Conservation (phyloP, 2,888 invertebrate genomes). For the Parnassius glacialis region DNA sequence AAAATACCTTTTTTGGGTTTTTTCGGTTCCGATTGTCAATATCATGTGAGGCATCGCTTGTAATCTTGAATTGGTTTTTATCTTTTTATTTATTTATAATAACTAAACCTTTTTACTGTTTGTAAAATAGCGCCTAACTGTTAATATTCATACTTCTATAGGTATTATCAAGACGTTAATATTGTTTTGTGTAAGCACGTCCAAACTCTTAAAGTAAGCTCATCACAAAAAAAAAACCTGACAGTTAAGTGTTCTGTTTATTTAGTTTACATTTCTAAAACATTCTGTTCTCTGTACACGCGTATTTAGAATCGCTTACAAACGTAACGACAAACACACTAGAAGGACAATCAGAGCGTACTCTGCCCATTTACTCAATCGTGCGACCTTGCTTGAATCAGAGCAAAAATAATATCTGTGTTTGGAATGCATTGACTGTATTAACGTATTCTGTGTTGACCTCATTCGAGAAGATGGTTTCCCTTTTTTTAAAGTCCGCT, state of each 20-base stretch:
- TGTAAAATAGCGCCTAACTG: too few species aligned
- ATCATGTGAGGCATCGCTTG: conserved; percentile 16
- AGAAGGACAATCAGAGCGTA: conserved; percentile 36
- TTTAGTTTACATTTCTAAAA: too few species aligned
- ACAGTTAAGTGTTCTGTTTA: too few species aligned
- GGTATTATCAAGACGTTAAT: too few species aligned
- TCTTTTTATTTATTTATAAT: too few species aligned
- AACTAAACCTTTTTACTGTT: too few species aligned
- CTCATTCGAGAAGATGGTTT: conserved; percentile 13
- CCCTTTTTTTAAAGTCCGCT: too few species aligned
- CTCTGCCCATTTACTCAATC: conserved; percentile 37
- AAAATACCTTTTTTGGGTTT: conserved; percentile 22
- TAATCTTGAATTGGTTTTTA: conserved; percentile 22
- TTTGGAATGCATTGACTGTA: conserved; percentile 30
- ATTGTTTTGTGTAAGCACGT: too few species aligned
- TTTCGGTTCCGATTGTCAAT: conserved; percentile 17
- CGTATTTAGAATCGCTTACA: neutral
- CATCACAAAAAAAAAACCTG: too few species aligned
- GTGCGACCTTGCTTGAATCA: conserved; percentile 40
- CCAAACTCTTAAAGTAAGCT: too few species aligned
- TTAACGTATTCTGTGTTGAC: conserved; percentile 25
- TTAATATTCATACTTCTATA: too few species aligned
- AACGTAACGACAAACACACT: conserved; percentile 16
- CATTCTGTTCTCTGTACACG: too few species aligned
- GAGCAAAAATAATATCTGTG: conserved; percentile 40